Conservation (phyloP, 2,113 vertebrate species). For the Mastomys coucha region DNA sequence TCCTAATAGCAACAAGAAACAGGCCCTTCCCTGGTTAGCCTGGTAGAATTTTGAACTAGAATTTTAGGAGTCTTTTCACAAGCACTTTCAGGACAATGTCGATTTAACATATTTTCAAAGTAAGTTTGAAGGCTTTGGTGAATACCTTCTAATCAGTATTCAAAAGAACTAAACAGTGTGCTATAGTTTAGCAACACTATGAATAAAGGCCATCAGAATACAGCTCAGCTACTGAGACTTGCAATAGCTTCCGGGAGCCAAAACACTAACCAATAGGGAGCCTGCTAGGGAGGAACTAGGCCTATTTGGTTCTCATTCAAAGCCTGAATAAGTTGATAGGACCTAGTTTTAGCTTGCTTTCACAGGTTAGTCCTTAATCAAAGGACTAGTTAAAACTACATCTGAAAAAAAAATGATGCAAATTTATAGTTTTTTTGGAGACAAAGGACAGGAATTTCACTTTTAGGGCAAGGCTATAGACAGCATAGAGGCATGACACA, state of each 20-base stretch:
- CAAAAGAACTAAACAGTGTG: neutral
- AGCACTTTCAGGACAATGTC: neutral
- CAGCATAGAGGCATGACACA: neutral
- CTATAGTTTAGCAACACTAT: neutral
- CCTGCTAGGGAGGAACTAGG: neutral
- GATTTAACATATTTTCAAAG: neutral
- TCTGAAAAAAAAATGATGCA: neutral
- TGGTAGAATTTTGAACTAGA: neutral
- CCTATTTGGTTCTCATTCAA: neutral
- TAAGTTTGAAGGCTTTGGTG: slow-evolving; percentile 17
- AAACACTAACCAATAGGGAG: neutral
- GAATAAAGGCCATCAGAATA: neutral
- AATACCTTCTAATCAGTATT: neutral
- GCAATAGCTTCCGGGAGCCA: neutral
- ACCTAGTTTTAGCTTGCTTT: neutral
- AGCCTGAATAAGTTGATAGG: neutral
- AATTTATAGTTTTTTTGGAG: neutral
- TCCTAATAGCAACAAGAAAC: slow-evolving; percentile 30
- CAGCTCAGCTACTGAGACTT: neutral
- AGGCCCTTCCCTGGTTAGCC: neutral
- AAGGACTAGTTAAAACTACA: neutral
- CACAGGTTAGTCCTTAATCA: neutral
- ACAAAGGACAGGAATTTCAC: neutral
- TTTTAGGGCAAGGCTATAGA: neutral
- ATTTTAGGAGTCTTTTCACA: slow-evolving; percentile 11